These are phyloP conservation scores for Parazoanthus swiftii DNA, from an alignment of 92 coral and sea anemone species.

Conservation along the genomic window DNA sequence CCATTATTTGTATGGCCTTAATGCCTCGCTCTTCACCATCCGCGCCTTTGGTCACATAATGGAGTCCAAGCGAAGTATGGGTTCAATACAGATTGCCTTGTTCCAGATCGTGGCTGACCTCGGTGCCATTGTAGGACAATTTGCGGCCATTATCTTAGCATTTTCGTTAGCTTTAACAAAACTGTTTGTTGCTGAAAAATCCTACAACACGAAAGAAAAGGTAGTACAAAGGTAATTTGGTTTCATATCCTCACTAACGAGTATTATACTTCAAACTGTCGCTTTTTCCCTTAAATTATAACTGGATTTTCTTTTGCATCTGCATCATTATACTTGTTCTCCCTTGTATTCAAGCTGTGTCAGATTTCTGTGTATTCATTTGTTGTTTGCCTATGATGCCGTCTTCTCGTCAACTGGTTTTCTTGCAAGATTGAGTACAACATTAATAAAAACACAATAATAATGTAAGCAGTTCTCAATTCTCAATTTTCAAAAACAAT, in stretches of 20 bases:
- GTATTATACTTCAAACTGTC: too few relatives aligned
- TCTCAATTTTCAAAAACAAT: too few relatives aligned
- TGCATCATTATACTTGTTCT: too few relatives aligned
- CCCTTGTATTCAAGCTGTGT: too few relatives aligned
- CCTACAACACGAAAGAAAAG: constrained; percentile 10
- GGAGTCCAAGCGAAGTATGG: constrained; percentile 7
- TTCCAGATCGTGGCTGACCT: constrained; percentile 8
- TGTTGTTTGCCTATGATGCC: too few relatives aligned
- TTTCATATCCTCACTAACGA: not conserved
- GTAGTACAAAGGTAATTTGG: not conserved
- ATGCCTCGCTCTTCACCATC: constrained; percentile 17
- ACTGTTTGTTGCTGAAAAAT: constrained; percentile 16
- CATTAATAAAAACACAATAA: too few relatives aligned
- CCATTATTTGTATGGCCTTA: constrained; percentile 8
- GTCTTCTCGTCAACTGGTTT: too few relatives aligned
- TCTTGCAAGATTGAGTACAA: too few relatives aligned
- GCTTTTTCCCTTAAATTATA: too few relatives aligned
- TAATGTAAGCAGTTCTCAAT: too few relatives aligned
- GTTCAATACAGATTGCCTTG: constrained; percentile 21
- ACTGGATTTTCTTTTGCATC: too few relatives aligned
- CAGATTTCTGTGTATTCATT: too few relatives aligned
- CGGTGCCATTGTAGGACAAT: constrained; percentile 27
- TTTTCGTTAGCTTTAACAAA: constrained; percentile 16
- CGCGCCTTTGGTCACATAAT: constrained; percentile 17
- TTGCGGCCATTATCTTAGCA: constrained; percentile 10